These are phyloP conservation scores for Penelope pileata DNA, from an alignment of 2,113 vertebrate species.

Conservation along the genomic window DNA sequence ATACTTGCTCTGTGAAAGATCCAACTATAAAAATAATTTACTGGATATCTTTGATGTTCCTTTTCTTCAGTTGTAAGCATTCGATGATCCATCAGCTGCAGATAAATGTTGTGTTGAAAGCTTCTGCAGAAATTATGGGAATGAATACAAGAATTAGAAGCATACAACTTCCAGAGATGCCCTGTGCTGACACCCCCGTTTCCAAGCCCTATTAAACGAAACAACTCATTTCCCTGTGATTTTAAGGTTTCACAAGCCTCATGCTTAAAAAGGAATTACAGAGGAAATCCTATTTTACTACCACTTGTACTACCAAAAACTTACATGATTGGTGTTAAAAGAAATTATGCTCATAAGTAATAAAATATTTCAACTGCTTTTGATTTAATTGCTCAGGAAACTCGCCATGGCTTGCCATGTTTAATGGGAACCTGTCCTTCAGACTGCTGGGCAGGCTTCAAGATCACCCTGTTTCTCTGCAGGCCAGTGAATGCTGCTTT, in stretches of 20 bases:
- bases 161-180: not conserved
- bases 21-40: conserved; percentile 46
- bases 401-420: not conserved
- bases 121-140: conserved; percentile 5
- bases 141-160: conserved; percentile 17
- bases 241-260: conserved; percentile 36
- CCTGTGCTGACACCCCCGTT: conserved; percentile 1
- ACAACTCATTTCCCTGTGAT: not conserved
- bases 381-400: conserved; percentile 48
- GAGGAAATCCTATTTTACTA: conserved; percentile 67
- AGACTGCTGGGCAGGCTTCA: conserved; percentile 28
- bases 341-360: not conserved
- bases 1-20: not conserved
- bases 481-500: not conserved
- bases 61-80: conserved; percentile 5
- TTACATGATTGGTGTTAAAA: conserved; percentile 39
- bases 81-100: conserved; percentile 16
- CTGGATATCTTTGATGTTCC: conserved; percentile 20
- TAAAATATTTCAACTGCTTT: conserved; percentile 57
- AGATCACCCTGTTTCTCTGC: conserved; percentile 27
- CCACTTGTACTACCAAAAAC: conserved; percentile 38
- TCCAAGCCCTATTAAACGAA: conserved; percentile 45
- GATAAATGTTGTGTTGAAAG: not conserved
- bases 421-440: not conserved
- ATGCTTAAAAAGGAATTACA: conserved; percentile 48